A percentile compares a stretch with the other conserved stretches of the same genome.
Evolutionary conservation across 2,888 invertebrate genomes (phyloP).

Genomic region (Himalopsyche tibetana): DNA sequence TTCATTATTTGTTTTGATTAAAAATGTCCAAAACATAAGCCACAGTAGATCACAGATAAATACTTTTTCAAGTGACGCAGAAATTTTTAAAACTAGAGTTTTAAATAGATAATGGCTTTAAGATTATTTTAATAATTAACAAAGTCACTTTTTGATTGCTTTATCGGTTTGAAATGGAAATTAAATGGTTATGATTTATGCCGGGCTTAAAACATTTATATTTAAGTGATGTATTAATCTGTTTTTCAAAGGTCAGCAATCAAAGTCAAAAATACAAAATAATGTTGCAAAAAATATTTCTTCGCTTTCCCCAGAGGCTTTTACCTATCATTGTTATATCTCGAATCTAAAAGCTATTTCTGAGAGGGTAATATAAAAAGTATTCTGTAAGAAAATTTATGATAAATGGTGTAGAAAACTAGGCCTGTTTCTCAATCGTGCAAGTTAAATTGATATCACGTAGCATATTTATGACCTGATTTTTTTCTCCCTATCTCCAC

Average conservation of each 20-base stretch:
- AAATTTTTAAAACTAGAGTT: too few relatives aligned
- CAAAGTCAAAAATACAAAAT: slow-evolving; percentile 8
- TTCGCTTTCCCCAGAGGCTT: neutral
- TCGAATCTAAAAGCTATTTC: slow-evolving; percentile 11
- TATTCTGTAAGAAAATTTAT: slow-evolving; percentile 33
- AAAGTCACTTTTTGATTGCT: too few relatives aligned
- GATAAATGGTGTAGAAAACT: slow-evolving; percentile 57
- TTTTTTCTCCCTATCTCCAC: slow-evolving; percentile 45
- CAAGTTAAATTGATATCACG: slow-evolving; percentile 53
- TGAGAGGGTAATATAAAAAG: slow-evolving; percentile 27
- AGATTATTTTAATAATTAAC: too few relatives aligned
- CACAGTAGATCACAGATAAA: too few relatives aligned
- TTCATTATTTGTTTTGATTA: too few relatives aligned
- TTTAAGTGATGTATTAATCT: neutral
- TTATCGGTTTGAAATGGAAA: too few relatives aligned
- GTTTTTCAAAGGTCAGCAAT: slow-evolving; percentile 3
- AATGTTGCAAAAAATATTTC: neutral
- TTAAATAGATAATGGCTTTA: too few relatives aligned
- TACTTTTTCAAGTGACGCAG: too few relatives aligned
- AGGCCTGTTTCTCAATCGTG: slow-evolving; percentile 56
- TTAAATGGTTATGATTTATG: neutral
- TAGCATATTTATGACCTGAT: slow-evolving; percentile 54
- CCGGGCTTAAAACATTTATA: neutral
- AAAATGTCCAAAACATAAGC: too few relatives aligned
- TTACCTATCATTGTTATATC: slow-evolving; percentile 26